Percentiles rank a stretch among this genome's conserved stretches.
These are phyloP conservation scores for Galago senegalensis DNA, from an alignment of 2,797 vertebrate genomes.

Conservation along the genomic window DNA sequence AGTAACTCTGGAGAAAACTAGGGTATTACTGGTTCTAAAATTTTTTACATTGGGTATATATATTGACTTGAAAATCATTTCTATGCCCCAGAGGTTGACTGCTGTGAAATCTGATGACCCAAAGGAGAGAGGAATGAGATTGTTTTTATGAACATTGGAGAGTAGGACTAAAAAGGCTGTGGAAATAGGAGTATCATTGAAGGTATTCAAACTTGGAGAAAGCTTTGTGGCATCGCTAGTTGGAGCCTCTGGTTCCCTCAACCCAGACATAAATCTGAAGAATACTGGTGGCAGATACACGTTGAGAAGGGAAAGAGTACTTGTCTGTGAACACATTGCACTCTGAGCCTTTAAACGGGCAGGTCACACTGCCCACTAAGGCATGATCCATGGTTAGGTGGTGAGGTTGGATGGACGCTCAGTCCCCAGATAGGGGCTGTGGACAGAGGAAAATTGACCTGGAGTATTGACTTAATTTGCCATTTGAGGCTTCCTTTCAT, in stretches of 20 bases:
- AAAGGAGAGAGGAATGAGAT: not conserved
- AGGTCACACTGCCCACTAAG: fast-evolving
- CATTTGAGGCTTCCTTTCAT: constrained; percentile 2
- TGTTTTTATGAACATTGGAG: not conserved
- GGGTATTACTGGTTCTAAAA: not conserved
- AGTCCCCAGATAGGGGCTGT: not conserved
- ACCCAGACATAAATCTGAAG: not conserved
- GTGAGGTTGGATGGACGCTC: not conserved
- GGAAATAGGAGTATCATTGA: not conserved
- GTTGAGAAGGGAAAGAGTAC: not conserved
- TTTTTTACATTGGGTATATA: not conserved
- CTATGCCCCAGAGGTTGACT: not conserved
- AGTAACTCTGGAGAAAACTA: not conserved
- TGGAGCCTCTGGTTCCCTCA: not conserved
- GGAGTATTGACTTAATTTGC: not conserved
- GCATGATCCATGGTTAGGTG: not conserved
- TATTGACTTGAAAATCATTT: not conserved
- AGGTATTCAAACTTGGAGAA: not conserved
- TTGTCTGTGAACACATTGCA: not conserved
- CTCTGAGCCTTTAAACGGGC: not conserved
- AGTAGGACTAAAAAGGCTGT: not conserved
- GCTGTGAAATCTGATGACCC: not conserved
- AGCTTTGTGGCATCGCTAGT: not conserved
- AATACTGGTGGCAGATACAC: not conserved
- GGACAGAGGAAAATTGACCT: not conserved